Conservation (phyloP, 2,888 invertebrate genomes). For the Synanthedon formicaeformis region DNA sequence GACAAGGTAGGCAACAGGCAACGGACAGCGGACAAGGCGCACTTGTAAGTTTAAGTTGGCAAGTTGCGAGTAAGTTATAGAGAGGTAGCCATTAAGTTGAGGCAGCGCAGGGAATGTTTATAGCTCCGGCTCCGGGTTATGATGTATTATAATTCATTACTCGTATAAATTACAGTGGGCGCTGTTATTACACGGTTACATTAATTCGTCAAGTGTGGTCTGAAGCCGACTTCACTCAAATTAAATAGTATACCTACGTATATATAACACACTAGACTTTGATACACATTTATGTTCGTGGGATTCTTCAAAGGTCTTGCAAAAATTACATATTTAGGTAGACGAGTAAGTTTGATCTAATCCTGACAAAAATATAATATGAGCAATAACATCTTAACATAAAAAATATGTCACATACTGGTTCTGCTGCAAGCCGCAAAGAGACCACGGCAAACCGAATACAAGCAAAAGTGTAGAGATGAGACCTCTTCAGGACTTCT, state of each 20-base stretch:
- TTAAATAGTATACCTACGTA: not conserved
- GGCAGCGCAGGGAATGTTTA: not conserved
- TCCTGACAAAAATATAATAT: too few species aligned
- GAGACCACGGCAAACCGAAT: too few species aligned
- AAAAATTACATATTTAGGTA: too few species aligned
- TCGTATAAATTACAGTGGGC: slow-evolving; percentile 19
- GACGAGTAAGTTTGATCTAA: too few species aligned
- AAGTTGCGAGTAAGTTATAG: not conserved
- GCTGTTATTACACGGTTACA: slow-evolving; percentile 30
- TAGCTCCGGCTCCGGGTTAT: slow-evolving; percentile 6
- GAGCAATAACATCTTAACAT: too few species aligned
- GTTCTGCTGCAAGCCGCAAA: too few species aligned
- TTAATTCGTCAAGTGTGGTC: slow-evolving; percentile 45
- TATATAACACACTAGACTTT: not conserved
- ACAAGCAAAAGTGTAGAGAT: too few species aligned
- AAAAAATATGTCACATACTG: too few species aligned
- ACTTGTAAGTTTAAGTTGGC: not conserved
- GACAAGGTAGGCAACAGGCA: too few species aligned
- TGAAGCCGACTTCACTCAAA: not conserved
- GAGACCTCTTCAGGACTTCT: too few species aligned
- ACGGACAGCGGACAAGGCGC: not conserved
- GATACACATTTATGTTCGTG: too few species aligned
- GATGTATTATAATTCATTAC: slow-evolving; percentile 32
- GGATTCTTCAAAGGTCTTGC: too few species aligned
- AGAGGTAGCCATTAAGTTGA: not conserved